Evolutionary conservation across 2,797 vertebrate genomes (phyloP).

Genomic region (Xerus rutilus): DNA sequence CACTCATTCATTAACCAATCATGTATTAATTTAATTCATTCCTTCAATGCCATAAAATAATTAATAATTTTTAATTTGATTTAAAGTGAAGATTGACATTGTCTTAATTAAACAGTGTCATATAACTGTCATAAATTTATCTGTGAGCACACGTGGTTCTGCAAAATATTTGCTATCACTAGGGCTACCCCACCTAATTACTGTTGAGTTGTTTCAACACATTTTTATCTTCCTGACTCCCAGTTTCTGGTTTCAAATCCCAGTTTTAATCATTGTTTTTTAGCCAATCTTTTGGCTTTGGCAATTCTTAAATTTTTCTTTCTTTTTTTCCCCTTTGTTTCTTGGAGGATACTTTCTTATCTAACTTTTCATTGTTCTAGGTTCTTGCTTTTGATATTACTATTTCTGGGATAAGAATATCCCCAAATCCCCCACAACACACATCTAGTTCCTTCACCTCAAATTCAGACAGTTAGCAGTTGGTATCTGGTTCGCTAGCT

Average conservation of each 20-base stretch:
- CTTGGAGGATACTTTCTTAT: not conserved
- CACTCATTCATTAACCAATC: not conserved
- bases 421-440: not conserved
- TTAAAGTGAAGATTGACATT: not conserved
- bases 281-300: not conserved
- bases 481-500: not conserved
- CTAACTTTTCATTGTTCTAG: not conserved
- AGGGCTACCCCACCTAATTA: not conserved
- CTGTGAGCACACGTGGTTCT: not conserved
- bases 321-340: not conserved
- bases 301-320: not conserved
- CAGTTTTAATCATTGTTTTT: constrained; percentile 1
- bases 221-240: not conserved
- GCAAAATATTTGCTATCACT: not conserved
- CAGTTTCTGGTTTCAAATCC: not conserved
- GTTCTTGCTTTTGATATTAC: not conserved
- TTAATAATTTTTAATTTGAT: not conserved
- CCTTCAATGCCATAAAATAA: not conserved
- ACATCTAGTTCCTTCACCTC: not conserved
- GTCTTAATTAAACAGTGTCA: not conserved
- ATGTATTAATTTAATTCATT: not conserved
- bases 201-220: not conserved
- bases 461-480: not conserved
- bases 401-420: not conserved
- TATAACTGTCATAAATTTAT: not conserved